Evolutionary conservation across 2,113 vertebrate species (phyloP), one percentile per base, ranked within the genome.

Genomic region (Spea multiplicata): DNA sequence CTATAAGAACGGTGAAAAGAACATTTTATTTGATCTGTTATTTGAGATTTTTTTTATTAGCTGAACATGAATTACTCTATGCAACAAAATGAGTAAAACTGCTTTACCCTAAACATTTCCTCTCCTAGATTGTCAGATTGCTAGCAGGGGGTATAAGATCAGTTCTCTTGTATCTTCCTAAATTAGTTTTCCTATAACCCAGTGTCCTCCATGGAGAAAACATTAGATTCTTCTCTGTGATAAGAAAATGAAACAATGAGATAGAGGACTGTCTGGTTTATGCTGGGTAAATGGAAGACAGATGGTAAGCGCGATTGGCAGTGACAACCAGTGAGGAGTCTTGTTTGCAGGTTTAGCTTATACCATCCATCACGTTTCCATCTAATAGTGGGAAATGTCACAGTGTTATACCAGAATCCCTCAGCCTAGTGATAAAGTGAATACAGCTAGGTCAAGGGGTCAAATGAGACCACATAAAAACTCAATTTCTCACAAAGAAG

Each of bases 351-450:
- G 89, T 83, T 80, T 82, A 86, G 87, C 86, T 86, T 86, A 85
- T 84, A 86, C 88, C 93, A 93, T 95, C 94, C 91, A 92, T 96
- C 95, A 94, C 82, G 66, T 88, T 86, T 86, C 72, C 84, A 79
- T 88, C 85, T 90, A 88, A 89, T 88, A 85, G 81, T 68, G 71
- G 88, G 82, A 90, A 88, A 86, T 93, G 92, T 87, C 91, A 83
- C 82, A 82, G 76, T 67, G 83, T 86, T 62, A 77, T 14, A 55
- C 84, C 84, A 52, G 71, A 83, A 81, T 87, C 81, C 87, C 83
- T 48, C 84, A 62, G 4, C 59, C 57, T 82, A 73, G 81, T 64
- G 84, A 77, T 81, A 69, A 75, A 75, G 75, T 16, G 78, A 84
- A 80, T 70, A 76, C 68, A 81, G 30, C 66, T 61, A 74, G 74